Percentiles rank a stretch among this genome's conserved stretches.
Evolutionary conservation across 2,797 vertebrate species (phyloP).

Genomic region (Helostoma temminkii): DNA sequence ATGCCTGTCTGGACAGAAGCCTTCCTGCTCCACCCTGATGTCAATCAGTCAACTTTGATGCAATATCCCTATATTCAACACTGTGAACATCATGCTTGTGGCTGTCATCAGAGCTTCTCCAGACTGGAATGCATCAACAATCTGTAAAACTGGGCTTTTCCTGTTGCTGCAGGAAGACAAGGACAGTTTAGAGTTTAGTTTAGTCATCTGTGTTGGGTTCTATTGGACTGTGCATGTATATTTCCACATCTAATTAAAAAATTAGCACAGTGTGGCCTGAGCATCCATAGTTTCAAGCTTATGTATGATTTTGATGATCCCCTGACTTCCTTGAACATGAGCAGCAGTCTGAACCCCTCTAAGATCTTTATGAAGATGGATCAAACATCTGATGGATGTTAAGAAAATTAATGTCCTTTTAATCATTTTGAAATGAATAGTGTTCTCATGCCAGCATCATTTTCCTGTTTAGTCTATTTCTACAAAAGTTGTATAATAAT

Average conservation of each 20-base stretch:
- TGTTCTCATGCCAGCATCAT: constrained; percentile 7
- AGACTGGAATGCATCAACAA: constrained; percentile 20
- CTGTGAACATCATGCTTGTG: constrained; percentile 11
- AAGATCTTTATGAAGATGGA: background rate
- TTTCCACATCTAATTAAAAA: too few species aligned
- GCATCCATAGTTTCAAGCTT: too few species aligned
- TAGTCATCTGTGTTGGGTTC: too few species aligned
- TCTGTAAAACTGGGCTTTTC: constrained; percentile 25
- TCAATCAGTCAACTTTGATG: too few species aligned
- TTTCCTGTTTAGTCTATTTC: constrained; percentile 29
- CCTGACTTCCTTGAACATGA: too few species aligned
- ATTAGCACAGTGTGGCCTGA: too few species aligned
- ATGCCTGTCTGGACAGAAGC: constrained; percentile 37
- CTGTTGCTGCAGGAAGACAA: too few species aligned
- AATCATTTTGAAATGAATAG: constrained; percentile 14
- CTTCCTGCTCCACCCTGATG: constrained; percentile 43
- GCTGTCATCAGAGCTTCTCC: constrained; percentile 25
- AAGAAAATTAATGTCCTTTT: constrained; percentile 6
- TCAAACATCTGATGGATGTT: constrained; percentile 8
- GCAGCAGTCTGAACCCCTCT: background rate
- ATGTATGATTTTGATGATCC: background rate
- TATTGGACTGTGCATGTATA: too few species aligned
- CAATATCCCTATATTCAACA: constrained; percentile 10
- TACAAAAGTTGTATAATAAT: constrained; percentile 14
- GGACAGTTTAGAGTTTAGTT: too few species aligned